Evolutionary conservation across 1,140 invertebrate species (phyloP).

Genomic region (Drosophila repleta): DNA sequence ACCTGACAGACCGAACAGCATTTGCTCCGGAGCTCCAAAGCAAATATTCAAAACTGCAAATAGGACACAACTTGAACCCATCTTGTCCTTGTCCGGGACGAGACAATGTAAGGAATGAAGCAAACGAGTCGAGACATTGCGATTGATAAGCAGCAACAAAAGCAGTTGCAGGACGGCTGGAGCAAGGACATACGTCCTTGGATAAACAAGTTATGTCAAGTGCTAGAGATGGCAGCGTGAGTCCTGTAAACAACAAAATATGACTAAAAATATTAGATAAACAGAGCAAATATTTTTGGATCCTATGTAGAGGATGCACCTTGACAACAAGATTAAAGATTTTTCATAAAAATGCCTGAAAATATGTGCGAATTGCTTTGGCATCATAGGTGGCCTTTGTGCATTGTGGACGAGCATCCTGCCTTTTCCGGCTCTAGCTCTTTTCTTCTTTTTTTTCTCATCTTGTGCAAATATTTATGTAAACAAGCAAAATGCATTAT

Average conservation of each 20-base stretch:
- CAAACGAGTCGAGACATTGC: constrained; percentile 21
- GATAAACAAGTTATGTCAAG: constrained; percentile 8
- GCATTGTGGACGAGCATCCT: constrained; percentile 8
- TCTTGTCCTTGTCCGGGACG: constrained; percentile 10
- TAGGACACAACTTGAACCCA: constrained; percentile 24
- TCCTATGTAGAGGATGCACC: neutral
- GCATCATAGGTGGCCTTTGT: neutral
- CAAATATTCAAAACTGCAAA: constrained; percentile 23
- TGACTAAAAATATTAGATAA: constrained; percentile 1
- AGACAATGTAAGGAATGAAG: constrained; percentile 30
- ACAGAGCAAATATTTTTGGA: neutral
- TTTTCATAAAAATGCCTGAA: neutral
- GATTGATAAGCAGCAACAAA: constrained; percentile 31
- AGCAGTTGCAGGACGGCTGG: neutral
- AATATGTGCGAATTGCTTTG: constrained; percentile 1
- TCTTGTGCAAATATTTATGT: constrained; percentile 53
- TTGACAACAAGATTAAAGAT: neutral
- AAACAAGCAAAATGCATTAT: constrained; percentile 59
- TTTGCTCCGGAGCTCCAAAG: constrained; percentile 24
- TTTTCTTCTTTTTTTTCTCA: neutral
- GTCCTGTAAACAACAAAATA: neutral
- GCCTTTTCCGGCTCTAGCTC: neutral
- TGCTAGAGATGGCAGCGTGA: constrained; percentile 35
- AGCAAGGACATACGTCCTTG: constrained; percentile 11
- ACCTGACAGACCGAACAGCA: constrained; percentile 11